Evolutionary conservation across 2,113 vertebrate species (phyloP), one percentile per base, ranked within the genome.

Genomic region (Falco punctatus): DNA sequence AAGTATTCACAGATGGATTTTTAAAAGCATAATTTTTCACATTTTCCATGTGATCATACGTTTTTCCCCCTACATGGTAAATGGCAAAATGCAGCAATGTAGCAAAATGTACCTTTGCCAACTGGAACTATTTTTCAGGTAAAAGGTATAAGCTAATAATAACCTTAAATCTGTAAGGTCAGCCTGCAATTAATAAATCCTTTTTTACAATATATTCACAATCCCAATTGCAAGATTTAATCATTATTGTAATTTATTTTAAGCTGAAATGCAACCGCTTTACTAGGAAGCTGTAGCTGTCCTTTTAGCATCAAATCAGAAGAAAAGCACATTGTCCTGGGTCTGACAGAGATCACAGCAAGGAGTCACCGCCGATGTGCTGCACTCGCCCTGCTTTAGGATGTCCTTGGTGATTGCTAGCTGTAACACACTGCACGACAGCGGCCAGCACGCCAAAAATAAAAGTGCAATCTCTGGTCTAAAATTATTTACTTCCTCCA

Each of bases 21-120:
- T 69, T 20, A 14, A 75, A 80, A 70, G 73, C 17, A 4, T 11
- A 1, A 4, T 58, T 59, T 55, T 70, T 17, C 55, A 40, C 10
- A 0, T 59, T 78, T 70, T 24, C 9, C 4, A 13, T 0, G 57
- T 9, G 38, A 54, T 28, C 5, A 0, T 14, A 1, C 2, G 10
- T 69, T 18, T 81, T 30, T 7, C 3, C 32, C 38, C 27, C 64
- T 54, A 5, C 0, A 1, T 1, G 8, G 33, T 19, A 48, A 80
- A 81, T 58, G 48, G 62, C 52, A 72, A 65, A 95, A 83, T 5
- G 48, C 9, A 75, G 62, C 79, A 42, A 59, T 0, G 51, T 32
- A 74, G n/a, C 57, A 57, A 81, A 86, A 69, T 5, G 27, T 3
- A 32, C 70, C 58, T 61, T 69, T 15, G 10, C 26, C 26, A 55